Conservation (phyloP, 30 jellyfish, hydroid and myxozoan species). For the Calvadosia cruxmelitensis region DNA sequence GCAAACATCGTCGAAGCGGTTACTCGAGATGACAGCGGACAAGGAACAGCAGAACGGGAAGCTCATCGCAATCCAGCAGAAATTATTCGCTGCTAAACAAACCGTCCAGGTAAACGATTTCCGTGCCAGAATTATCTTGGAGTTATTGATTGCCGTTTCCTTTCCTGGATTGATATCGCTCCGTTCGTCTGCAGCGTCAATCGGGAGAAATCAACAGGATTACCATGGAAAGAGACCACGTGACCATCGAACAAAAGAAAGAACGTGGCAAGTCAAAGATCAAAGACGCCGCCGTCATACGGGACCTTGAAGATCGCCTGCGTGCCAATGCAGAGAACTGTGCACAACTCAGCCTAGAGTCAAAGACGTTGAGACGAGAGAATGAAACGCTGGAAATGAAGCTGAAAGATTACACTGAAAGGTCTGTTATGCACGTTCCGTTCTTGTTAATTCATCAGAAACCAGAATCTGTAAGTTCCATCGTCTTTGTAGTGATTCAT, state of each 20-base stretch:
- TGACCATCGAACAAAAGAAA: not conserved
- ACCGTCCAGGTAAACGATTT: conserved; percentile 2
- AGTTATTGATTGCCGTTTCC: too few species aligned
- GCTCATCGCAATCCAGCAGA: not conserved
- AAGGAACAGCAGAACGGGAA: not conserved
- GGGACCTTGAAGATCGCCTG: not conserved
- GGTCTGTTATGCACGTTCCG: too few species aligned
- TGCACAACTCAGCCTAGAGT: not conserved
- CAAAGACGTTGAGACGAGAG: not conserved
- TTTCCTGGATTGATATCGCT: too few species aligned
- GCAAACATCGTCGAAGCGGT: not conserved
- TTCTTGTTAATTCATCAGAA: too few species aligned
- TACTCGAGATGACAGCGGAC: not conserved
- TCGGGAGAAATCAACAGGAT: not conserved
- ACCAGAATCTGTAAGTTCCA: too few species aligned
- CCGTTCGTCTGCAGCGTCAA: not conserved
- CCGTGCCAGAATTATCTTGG: too few species aligned
- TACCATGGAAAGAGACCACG: not conserved
- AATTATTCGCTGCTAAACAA: not conserved
- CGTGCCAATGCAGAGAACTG: not conserved
- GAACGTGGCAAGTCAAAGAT: not conserved
- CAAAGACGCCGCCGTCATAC: not conserved
- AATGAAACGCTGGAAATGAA: not conserved
- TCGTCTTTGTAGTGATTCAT: too few species aligned
- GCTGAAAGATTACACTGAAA: not conserved